Evolutionary conservation across 2,113 vertebrate species (phyloP), one percentile per base, ranked within the genome.

Genomic region (Myotis brandtii): DNA sequence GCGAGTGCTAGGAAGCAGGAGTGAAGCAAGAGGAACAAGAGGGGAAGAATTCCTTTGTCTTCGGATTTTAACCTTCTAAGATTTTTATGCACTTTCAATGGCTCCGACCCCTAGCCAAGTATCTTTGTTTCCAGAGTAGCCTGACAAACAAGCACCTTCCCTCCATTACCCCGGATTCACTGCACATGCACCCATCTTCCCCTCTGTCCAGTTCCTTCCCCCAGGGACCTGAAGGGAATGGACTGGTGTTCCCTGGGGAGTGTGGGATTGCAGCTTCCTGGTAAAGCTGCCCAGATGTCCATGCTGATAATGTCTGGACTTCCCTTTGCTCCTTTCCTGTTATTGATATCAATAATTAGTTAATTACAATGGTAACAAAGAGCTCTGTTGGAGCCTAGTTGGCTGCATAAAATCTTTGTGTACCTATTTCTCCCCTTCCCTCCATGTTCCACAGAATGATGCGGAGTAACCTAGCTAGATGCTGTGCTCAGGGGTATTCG

Each of bases 371-470:
- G 30, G 30, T 66, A 32, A 66, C 64, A 84, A 0, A 40, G 4
- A 18, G n/a, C 8, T 73, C 54, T 67, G 0, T 50, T 50, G 27
- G 9, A 69, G 48, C 27, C 9, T 12, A 59, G 14, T 20, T 69
- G 43, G 17, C 34, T 37, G 5, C n/a, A 46, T 10, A n/a, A 62
- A 25, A 0, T 23, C 52, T 32, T 27, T 52, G 25, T 23, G 17
- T 1, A 1, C 3, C 0, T 56, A 37, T 56, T 16, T 12, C 20
- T 9, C 4, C 6, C 13, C 1, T 75, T 54, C 2, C 5, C 8
- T 56, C 20, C 6, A 20, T 8, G 1, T 30, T 59, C 16, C 40
- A n/a, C 13, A 67, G 66, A 81, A 56, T 50, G 23, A 9, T 50
- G 50, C 2, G 23, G 66, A 81, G 20, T 76, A 40, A 67, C 7